A percentile compares a stretch with the other conserved stretches of the same genome.
Evolutionary conservation across 1,140 invertebrate species (phyloP).

Genomic region (Saccostrea cuccullata): DNA sequence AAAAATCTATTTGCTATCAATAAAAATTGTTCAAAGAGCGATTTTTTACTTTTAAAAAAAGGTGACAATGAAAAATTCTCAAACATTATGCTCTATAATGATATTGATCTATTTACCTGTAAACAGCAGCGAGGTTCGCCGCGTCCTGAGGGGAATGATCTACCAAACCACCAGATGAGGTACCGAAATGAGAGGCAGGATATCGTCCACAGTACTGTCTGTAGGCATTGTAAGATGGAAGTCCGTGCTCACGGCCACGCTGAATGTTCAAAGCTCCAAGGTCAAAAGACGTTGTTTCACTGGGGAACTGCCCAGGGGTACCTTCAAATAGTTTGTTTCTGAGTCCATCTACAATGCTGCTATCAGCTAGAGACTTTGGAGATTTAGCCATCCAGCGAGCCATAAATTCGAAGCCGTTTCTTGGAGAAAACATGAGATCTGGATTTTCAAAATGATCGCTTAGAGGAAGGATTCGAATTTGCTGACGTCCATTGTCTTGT

Average conservation of each 20-base stretch:
- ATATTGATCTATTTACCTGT: not conserved
- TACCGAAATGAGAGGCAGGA: slow-evolving; percentile 51
- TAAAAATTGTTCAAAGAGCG: too few relatives aligned
- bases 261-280: slow-evolving; percentile 91
- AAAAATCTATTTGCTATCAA: too few relatives aligned
- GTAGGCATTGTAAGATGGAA: slow-evolving; percentile 85
- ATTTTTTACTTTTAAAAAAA: too few relatives aligned
- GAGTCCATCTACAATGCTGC: slow-evolving; percentile 82
- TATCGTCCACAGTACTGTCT: slow-evolving; percentile 48
- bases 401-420: not conserved
- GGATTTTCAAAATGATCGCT: slow-evolving; percentile 14
- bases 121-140: not conserved
- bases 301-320: not conserved
- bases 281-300: slow-evolving; percentile 79
- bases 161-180: slow-evolving; percentile 38
- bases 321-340: slow-evolving; percentile 91
- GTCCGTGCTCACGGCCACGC: slow-evolving; percentile 91
- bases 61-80: too few relatives aligned
- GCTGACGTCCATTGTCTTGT: not conserved
- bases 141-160: slow-evolving; percentile 65
- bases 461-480: not conserved
- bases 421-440: not conserved
- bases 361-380: not conserved
- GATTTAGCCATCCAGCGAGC: slow-evolving; percentile 31
- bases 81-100: too few relatives aligned